phyloP scores from a whole-genome alignment of 2,113 vertebrate genomes.

The Colistium nudipinnis region DNA sequence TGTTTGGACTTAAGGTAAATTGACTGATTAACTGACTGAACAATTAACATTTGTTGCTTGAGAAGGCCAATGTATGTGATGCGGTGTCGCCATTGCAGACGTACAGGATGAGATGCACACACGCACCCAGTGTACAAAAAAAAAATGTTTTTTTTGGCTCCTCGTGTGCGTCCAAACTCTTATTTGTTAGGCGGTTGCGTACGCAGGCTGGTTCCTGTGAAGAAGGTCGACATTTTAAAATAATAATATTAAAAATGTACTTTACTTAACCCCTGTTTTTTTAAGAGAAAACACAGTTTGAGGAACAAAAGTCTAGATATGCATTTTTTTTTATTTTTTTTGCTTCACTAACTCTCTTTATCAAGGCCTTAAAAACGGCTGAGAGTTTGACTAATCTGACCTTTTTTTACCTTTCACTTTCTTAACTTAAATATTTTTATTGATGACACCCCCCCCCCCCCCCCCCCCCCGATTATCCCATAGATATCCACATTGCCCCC shows the following conservation, averaged over 20 bases:
- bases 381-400: constrained; percentile 72
- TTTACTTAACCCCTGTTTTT: constrained; percentile 70
- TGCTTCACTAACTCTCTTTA: constrained; percentile 85
- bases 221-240: constrained; percentile 76
- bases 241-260: constrained; percentile 65
- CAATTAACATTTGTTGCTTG: constrained; percentile 62
- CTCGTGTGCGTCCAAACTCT: constrained; percentile 53
- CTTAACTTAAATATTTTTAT: constrained; percentile 69
- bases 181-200: constrained; percentile 64
- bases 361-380: constrained; percentile 79
- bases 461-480: constrained; percentile 33
- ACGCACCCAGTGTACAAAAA: constrained; percentile 32
- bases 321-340: constrained; percentile 70
- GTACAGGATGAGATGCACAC: constrained; percentile 46
- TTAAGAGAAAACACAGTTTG: constrained; percentile 60
- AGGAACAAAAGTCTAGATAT: constrained; percentile 68
- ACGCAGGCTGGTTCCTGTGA: constrained; percentile 91
- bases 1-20: constrained; percentile 63
- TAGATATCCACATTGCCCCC: constrained; percentile 67
- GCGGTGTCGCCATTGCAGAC: constrained; percentile 47
- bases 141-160: constrained; percentile 44
- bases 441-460: constrained; percentile 42
- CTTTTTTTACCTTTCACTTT: constrained; percentile 52
- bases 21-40: constrained; percentile 67
- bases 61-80: constrained; percentile 65